Evolutionary conservation across 2,797 vertebrate species (phyloP).

Genomic region (Manis pentadactyla): DNA sequence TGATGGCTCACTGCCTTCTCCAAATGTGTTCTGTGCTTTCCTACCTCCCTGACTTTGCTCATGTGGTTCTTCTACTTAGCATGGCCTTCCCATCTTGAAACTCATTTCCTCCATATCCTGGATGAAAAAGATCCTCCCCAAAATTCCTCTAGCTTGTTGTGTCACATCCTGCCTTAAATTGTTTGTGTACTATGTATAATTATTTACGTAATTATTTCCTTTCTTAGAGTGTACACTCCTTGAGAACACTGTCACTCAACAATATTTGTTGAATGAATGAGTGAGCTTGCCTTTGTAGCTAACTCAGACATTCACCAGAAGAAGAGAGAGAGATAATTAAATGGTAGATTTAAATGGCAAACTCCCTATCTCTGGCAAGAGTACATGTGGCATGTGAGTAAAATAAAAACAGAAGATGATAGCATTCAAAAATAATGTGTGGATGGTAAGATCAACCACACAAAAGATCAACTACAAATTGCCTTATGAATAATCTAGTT

Average conservation of each 20-base stretch:
- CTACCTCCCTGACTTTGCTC: background rate
- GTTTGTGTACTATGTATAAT: background rate
- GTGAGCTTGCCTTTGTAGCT: slow-evolving; percentile 15
- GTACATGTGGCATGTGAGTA: background rate
- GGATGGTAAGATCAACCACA: background rate
- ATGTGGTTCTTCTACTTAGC: background rate
- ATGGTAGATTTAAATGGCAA: slow-evolving; percentile 17
- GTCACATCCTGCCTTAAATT: slow-evolving; percentile 40
- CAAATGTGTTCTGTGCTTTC: background rate
- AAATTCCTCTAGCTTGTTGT: slow-evolving; percentile 42
- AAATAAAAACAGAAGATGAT: slow-evolving; percentile 44
- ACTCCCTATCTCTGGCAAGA: background rate
- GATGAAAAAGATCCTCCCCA: background rate
- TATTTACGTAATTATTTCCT: slow-evolving; percentile 25
- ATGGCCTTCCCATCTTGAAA: background rate
- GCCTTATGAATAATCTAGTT: background rate
- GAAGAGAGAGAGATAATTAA: slow-evolving; percentile 34
- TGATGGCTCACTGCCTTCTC: background rate
- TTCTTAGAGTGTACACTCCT: background rate
- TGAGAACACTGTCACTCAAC: background rate
- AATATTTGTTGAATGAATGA: slow-evolving; percentile 46
- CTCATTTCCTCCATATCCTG: slow-evolving; percentile 39
- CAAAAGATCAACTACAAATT: background rate
- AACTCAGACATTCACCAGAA: background rate
- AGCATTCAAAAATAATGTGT: background rate